Evolutionary conservation across 2,888 invertebrate species (phyloP), one percentile per base, ranked within the genome.

Genomic region (Pediacus dermestoides): DNA sequence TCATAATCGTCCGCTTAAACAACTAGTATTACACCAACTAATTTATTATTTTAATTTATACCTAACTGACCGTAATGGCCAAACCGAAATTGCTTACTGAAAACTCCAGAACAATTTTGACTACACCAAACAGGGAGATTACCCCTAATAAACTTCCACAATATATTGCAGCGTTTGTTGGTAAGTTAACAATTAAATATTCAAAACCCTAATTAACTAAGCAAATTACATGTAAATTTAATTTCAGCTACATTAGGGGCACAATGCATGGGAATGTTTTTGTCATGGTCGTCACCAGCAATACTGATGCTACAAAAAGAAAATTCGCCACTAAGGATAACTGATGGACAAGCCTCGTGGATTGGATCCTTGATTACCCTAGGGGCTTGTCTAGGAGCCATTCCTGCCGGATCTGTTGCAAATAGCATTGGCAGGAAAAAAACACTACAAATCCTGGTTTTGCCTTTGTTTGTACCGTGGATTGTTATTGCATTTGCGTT

Each of bases 201-300:
- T n/a, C n/a, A n/a, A n/a, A n/a, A n/a, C n/a, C n/a, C n/a, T n/a
- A n/a, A n/a, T n/a, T n/a, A n/a, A n/a, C n/a, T n/a, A n/a, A n/a
- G n/a, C n/a, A n/a, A n/a, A n/a, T n/a, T n/a, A n/a, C n/a, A n/a
- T n/a, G n/a, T n/a, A n/a, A n/a, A n/a, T 18, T 15, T 36, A 27
- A 51, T 70, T 68, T 13, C 62, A 79, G 80, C 77, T 6, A 78
- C 77, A 25, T 63, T 80, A 3, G 74, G 75, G 6, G 76, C 78
- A 0, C 71, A 78, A 34, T 74, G 75, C 0, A 67, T 75, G 2
- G 79, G 79, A 1, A 74, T 74, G 2, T 75, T 74, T 50, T 64
- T 79, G 3, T 74, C 77, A 1, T 80, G 80, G 79, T 74, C 77
- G 1, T 77, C 78, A 1, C 68, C 77, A 41, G 77, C 75, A 0